These are phyloP conservation scores for Zaprionus ghesquierei DNA, from an alignment of 1,140 invertebrate species.

Conservation along the genomic window DNA sequence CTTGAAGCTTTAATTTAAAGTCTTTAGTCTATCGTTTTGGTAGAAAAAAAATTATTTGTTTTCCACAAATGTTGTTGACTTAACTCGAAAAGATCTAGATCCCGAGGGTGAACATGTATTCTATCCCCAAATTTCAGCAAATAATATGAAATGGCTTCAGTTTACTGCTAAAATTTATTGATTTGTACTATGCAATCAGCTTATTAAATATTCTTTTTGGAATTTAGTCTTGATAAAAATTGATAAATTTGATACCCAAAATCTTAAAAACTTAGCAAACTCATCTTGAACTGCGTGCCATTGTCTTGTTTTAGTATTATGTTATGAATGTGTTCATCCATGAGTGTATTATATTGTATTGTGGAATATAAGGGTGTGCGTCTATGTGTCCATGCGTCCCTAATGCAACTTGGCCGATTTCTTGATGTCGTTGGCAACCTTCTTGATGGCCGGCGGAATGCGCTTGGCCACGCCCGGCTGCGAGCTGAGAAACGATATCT, in stretches of 20 bases:
- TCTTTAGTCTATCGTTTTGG: too few species aligned
- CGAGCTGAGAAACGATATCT: constrained; percentile 72
- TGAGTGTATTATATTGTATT: too few species aligned
- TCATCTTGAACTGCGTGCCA: not conserved
- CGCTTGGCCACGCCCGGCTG: constrained; percentile 69
- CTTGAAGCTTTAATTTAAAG: too few species aligned
- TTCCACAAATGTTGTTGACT: too few species aligned
- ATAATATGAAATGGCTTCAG: not conserved
- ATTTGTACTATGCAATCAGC: not conserved
- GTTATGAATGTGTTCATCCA: not conserved
- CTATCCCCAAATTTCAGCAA: not conserved
- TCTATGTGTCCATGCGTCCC: too few species aligned
- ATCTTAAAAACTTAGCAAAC: not conserved
- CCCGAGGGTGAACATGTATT: too few species aligned
- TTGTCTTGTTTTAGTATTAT: not conserved
- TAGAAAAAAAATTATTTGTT: too few species aligned
- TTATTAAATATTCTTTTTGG: not conserved
- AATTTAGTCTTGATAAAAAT: not conserved
- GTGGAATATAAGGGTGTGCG: not conserved
- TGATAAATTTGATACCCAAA: not conserved
- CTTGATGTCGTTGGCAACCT: constrained; percentile 59
- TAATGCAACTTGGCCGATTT: constrained; percentile 43
- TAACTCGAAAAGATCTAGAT: too few species aligned
- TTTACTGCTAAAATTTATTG: not conserved
- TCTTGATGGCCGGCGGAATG: constrained; percentile 68